Evolutionary conservation across 2,888 invertebrate genomes (phyloP).

Genomic region (Epistrophella euchroma): DNA sequence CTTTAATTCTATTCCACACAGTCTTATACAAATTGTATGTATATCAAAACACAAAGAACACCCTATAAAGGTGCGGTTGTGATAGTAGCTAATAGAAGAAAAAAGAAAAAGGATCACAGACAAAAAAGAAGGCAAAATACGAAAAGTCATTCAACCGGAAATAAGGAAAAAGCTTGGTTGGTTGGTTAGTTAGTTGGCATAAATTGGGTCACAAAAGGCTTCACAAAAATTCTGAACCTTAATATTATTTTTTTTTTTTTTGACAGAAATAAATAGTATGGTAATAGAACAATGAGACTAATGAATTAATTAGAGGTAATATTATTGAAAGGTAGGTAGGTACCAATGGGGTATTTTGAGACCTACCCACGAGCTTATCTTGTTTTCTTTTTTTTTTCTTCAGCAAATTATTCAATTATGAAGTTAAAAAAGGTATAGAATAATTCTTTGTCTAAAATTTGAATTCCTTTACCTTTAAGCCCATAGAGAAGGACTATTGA

Average conservation of each 20-base stretch:
- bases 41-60: not conserved
- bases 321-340: not conserved
- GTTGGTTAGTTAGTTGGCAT: not conserved
- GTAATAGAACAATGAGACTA: constrained; percentile 31
- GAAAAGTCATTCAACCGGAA: constrained; percentile 24
- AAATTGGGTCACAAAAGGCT: constrained; percentile 70
- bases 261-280: constrained; percentile 57
- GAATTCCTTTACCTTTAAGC: no score
- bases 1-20: constrained; percentile 64
- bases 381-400: not conserved
- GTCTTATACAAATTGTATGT: constrained; percentile 7
- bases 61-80: not conserved
- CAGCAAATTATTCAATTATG: no score
- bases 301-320: constrained; percentile 65
- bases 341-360: not conserved
- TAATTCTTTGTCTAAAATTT: no score
- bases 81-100: not conserved
- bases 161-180: constrained; percentile 21
- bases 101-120: constrained; percentile 15
- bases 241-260: not conserved
- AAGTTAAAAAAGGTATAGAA: no score
- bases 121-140: not conserved
- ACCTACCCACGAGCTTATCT: not conserved
- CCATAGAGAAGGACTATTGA: no score
- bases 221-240: constrained; percentile 56